A percentile compares a stretch with the other conserved stretches of the same genome.
These are phyloP conservation scores for Hydropotes inermis DNA, from an alignment of 2,113 vertebrate genomes.

Conservation along the genomic window DNA sequence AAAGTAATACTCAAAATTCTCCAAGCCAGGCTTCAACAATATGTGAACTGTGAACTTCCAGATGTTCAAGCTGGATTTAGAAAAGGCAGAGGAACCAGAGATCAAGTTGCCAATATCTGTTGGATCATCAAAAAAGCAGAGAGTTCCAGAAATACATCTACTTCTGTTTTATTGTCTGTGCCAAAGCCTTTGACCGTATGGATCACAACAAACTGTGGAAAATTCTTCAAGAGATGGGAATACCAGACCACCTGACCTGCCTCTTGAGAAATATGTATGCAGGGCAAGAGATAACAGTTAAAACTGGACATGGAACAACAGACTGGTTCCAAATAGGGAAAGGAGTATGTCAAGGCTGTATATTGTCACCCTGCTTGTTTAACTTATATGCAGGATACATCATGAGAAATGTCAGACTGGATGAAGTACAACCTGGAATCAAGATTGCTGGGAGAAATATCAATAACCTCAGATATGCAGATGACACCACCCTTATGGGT, in stretches of 20 bases:
- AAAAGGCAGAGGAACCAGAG: not conserved
- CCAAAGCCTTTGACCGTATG: not conserved
- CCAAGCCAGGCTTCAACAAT: not conserved
- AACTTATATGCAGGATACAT: not conserved
- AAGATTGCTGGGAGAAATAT: not conserved
- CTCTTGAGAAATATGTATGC: not conserved
- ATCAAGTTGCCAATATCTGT: not conserved
- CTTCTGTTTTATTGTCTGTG: not conserved
- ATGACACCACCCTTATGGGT: not conserved
- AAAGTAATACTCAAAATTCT: not conserved
- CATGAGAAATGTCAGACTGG: not conserved
- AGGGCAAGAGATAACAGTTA: not conserved
- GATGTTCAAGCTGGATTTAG: not conserved
- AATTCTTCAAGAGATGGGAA: not conserved
- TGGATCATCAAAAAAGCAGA: not conserved
- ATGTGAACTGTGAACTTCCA: accelerated
- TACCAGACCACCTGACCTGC: not conserved
- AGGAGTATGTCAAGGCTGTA: not conserved
- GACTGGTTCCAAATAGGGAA: not conserved
- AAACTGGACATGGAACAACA: not conserved
- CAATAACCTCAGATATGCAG: not conserved
- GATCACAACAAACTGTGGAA: not conserved
- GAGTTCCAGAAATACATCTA: not conserved
- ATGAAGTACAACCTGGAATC: not conserved
- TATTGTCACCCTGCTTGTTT: not conserved